Evolutionary conservation across 2,113 vertebrate species (phyloP).

Genomic region (Caretta caretta): DNA sequence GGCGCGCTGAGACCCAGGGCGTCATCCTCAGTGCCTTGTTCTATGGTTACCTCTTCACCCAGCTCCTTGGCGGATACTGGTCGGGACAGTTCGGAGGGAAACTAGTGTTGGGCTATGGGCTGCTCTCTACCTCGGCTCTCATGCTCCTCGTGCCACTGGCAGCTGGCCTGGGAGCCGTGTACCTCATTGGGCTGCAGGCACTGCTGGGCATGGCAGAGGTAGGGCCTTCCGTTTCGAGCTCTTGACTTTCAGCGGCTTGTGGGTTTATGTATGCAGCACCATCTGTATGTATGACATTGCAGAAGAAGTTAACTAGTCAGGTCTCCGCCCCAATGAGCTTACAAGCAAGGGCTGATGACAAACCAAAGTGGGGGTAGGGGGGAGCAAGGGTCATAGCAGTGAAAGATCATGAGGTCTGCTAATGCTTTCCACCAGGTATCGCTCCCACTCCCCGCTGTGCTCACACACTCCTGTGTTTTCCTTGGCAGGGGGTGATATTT

Average conservation of each 20-base stretch:
- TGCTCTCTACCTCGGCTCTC: constrained; percentile 79
- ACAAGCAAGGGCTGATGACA: neutral
- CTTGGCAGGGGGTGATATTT: constrained; percentile 77
- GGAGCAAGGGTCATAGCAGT: neutral
- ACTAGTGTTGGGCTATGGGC: constrained; percentile 75
- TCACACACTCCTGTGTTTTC: neutral
- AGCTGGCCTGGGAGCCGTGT: constrained; percentile 76
- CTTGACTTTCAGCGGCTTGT: neutral
- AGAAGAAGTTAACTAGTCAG: neutral
- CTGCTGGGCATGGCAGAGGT: constrained; percentile 83
- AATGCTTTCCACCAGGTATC: neutral
- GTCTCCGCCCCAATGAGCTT: neutral
- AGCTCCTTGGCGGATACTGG: constrained; percentile 81
- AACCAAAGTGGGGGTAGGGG: neutral
- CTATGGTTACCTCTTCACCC: constrained; percentile 79
- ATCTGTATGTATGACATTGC: too few relatives aligned
- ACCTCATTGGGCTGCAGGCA: constrained; percentile 79
- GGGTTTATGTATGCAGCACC: neutral
- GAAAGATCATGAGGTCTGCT: neutral
- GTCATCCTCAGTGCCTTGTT: constrained; percentile 82
- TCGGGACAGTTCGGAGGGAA: constrained; percentile 75
- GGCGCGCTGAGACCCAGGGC: constrained; percentile 76
- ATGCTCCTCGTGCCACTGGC: constrained; percentile 84
- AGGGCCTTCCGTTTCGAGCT: neutral
- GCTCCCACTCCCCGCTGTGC: fast-evolving